A percentile compares a stretch with the other conserved stretches of the same genome.
These are phyloP conservation scores for Chymomyza amoena DNA, from an alignment of 2,888 invertebrate species.

Conservation along the genomic window DNA sequence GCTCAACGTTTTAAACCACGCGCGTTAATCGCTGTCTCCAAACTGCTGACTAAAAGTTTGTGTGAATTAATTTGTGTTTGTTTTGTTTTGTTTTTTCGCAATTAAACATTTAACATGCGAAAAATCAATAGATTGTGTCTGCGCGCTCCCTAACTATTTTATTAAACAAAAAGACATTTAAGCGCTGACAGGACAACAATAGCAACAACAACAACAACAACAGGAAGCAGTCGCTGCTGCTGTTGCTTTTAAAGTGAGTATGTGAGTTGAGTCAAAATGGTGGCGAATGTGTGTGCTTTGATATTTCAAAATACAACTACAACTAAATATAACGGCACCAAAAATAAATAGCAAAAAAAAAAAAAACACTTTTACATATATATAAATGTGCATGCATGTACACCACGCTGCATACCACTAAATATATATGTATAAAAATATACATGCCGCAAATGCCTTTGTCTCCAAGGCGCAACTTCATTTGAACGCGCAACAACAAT, in stretches of 20 bases:
- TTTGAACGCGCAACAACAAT: slow-evolving; percentile 27
- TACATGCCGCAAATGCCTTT: neutral
- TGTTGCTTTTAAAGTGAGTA: neutral
- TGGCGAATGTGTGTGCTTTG: neutral
- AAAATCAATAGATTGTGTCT: slow-evolving; percentile 46
- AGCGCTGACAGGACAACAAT: slow-evolving; percentile 33
- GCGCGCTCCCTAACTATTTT: neutral
- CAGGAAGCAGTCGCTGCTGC: neutral
- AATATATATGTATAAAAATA: neutral
- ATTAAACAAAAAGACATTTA: slow-evolving; percentile 15
- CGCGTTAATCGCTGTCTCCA: slow-evolving; percentile 1
- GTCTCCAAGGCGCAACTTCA: slow-evolving; percentile 30
- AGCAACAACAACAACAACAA: neutral
- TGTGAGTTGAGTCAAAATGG: neutral
- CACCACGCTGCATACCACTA: neutral
- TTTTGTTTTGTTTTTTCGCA: slow-evolving; percentile 26
- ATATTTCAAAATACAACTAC: neutral
- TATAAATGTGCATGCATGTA: neutral
- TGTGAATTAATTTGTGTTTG: slow-evolving; percentile 11
- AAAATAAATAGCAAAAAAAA: slow-evolving; percentile 22
- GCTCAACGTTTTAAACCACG: neutral
- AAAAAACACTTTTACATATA: slow-evolving; percentile 13
- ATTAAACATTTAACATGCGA: slow-evolving; percentile 52
- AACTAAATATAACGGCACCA: neutral
- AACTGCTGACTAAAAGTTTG: neutral